phyloP scores from a whole-genome alignment of 2,113 vertebrate genomes.

The Gavialis gangeticus region DNA sequence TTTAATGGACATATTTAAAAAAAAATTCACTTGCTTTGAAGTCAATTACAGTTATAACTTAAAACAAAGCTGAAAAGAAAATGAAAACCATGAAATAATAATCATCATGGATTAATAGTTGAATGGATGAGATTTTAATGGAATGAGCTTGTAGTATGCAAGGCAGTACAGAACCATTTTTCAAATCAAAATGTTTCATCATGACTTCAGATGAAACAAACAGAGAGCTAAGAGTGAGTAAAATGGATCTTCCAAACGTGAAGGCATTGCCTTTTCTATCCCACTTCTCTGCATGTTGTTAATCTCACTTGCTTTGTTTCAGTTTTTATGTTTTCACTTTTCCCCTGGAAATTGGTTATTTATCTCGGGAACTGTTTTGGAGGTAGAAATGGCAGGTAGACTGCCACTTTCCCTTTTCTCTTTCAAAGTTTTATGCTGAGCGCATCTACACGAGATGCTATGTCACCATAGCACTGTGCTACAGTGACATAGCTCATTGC shows the following conservation, averaged over 20 bases:
- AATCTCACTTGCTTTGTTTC: background rate
- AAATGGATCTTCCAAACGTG: background rate
- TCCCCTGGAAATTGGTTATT: background rate
- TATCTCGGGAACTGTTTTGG: background rate
- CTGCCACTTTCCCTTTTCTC: no score
- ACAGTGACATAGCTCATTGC: no score
- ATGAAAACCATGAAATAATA: background rate
- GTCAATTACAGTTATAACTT: background rate
- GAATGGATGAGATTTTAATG: background rate
- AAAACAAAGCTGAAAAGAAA: background rate
- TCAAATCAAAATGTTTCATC: background rate
- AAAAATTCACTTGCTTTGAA: background rate
- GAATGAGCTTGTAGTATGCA: background rate
- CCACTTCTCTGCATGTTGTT: background rate
- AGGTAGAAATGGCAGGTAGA: background rate
- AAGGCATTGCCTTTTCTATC: background rate
- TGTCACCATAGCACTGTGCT: no score
- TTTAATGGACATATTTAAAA: background rate
- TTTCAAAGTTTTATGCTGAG: no score
- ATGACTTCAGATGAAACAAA: background rate
- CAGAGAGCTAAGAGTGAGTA: background rate
- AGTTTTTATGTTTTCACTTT: background rate
- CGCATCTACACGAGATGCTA: no score
- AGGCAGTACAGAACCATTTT: background rate
- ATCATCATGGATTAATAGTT: background rate